phyloP scores from a whole-genome alignment of 2,113 vertebrate genomes.

The Martes martes region DNA sequence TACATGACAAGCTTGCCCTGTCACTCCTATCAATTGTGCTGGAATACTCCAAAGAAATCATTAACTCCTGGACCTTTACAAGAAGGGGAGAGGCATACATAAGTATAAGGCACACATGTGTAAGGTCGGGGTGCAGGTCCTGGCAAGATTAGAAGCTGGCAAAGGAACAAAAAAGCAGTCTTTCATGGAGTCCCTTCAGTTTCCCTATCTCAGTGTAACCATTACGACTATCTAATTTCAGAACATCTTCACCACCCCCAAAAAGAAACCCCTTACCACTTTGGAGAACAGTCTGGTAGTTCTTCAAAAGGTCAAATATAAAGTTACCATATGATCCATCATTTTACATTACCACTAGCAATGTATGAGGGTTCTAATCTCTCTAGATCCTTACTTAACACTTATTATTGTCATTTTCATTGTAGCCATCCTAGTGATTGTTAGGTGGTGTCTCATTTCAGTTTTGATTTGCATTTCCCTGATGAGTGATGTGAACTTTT shows the following conservation, averaged over 20 bases:
- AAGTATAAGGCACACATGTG: background rate
- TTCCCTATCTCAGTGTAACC: background rate
- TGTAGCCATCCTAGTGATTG: background rate
- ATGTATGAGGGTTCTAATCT: background rate
- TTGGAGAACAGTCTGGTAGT: background rate
- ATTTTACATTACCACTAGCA: background rate
- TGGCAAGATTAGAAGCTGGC: background rate
- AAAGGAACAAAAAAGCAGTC: background rate
- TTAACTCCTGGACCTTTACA: background rate
- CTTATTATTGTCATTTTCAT: background rate
- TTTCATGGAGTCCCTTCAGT: background rate
- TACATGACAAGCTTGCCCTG: background rate
- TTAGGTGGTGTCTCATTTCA: background rate
- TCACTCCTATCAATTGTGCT: background rate
- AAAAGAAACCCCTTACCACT: background rate
- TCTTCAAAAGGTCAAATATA: background rate
- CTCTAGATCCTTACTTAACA: background rate
- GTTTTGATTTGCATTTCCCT: constrained; percentile 15
- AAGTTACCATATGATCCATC: background rate
- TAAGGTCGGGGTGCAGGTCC: background rate
- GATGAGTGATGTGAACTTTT: background rate
- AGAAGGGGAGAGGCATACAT: background rate
- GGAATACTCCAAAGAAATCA: background rate
- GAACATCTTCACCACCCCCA: background rate
- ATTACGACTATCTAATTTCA: background rate